Evolutionary conservation across 2,797 vertebrate genomes (phyloP), one percentile per base, ranked within the genome.

Genomic region (Chrysocyon brachyurus): DNA sequence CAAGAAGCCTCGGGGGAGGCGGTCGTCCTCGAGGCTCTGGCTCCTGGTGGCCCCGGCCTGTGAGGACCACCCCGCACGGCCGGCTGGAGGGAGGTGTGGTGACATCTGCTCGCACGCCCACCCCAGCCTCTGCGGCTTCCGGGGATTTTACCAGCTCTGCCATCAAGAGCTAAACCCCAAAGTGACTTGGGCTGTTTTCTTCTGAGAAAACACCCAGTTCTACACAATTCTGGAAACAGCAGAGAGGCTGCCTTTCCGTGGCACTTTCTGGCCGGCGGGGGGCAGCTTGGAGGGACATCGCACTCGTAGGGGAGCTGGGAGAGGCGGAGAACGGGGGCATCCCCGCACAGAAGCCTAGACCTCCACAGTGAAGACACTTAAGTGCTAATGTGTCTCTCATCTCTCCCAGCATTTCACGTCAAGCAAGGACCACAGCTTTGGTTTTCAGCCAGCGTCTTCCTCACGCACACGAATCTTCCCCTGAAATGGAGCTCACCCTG

Each of bases 251-350:
- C 56, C 31, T 7, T 54, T 33, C 96, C 77, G 57, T 92, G 96
- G 91, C 95, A 4, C 96, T 97, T 98, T 98, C 98, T 92, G 93
- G 97, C 94, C 94, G 96, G 14, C 9, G 12, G 0, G 12, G 0
- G n/a, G 94, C 88, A 31, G 96, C 96, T 87, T 87, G 87, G 85
- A 82, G 79, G 93, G 84, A 95, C 84, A 89, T 0, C 2, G 0
- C 3, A 16, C 12, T 12, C 12, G 1, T 10, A 7, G 7, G 8
- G 3, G 10, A 0, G 0, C 1, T 8, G 28, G 16, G 70, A 89
- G 49, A 31, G 0, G 1, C 0, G 33, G 82, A 36, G 15, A 5
- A 22, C 0, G 0, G 1, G 19, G 5, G 21, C 0, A 3, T 49
- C 5, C 52, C 72, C 4, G 11, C 66, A 19, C 3, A 4, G 59